Conservation (phyloP, 1,140 invertebrate genomes). For the Metopolophium dirhodum region DNA sequence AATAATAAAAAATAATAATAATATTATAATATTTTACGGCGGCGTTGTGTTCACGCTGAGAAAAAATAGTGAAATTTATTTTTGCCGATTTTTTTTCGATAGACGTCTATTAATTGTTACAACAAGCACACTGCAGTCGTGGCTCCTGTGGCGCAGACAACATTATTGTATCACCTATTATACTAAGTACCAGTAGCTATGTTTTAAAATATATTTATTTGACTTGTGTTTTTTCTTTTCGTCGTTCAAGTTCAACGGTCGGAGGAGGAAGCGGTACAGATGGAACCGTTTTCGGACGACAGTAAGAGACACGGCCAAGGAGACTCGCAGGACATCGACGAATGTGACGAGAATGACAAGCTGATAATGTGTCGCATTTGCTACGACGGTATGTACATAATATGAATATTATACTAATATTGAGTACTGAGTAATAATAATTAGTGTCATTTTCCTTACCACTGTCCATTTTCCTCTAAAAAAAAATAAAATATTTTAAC, state of each 20-base stretch:
- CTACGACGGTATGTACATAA: neutral
- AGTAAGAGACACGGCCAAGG: neutral
- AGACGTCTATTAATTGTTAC: neutral
- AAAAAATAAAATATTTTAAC: too few species aligned
- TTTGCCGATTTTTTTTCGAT: neutral
- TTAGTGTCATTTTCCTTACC: too few species aligned
- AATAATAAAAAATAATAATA: neutral
- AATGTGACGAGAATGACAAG: neutral
- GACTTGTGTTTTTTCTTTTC: neutral
- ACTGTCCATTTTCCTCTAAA: too few species aligned
- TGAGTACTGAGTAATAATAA: too few species aligned
- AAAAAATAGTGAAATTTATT: neutral
- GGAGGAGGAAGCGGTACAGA: neutral
- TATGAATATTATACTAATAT: neutral
- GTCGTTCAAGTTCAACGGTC: neutral
- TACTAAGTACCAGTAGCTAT: neutral
- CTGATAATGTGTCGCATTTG: conserved; percentile 25
- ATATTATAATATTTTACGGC: neutral
- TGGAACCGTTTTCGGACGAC: neutral
- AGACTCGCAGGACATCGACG: neutral
- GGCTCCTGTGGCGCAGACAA: neutral
- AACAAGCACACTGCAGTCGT: neutral
- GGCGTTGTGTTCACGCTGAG: neutral
- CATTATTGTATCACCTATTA: neutral
- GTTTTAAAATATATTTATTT: neutral